phyloP scores from a whole-genome alignment of 2,797 vertebrate genomes.

The Cyprinella venusta region DNA sequence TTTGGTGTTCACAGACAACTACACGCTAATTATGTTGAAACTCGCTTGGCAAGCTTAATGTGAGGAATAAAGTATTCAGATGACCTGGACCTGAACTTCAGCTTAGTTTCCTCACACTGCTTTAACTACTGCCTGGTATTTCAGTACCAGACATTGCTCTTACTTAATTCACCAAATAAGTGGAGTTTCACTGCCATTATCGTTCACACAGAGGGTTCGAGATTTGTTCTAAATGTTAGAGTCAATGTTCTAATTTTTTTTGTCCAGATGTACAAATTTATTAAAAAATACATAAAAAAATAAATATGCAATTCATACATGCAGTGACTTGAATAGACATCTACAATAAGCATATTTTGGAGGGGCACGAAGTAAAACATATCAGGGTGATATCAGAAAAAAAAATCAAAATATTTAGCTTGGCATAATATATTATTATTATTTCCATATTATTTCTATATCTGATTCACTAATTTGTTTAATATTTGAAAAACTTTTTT shows the following conservation, averaged over 20 bases:
- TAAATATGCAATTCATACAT: background rate
- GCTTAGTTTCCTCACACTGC: conserved; percentile 8
- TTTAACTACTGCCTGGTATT: background rate
- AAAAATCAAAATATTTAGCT: background rate
- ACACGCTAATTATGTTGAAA: conserved; percentile 30
- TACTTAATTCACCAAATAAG: background rate
- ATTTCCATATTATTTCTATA: too few species aligned
- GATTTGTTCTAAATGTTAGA: background rate
- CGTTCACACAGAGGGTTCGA: background rate
- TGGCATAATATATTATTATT: background rate
- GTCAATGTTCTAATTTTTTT: background rate
- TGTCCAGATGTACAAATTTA: background rate
- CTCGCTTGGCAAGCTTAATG: conserved; percentile 8
- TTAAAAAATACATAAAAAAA: background rate
- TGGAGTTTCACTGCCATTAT: background rate
- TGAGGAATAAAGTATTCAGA: conserved; percentile 13
- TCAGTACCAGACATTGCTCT: background rate
- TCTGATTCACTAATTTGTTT: background rate
- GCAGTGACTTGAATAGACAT: background rate
- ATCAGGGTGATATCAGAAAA: background rate
- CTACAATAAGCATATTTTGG: background rate
- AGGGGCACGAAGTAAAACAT: background rate
- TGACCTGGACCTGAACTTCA: conserved; percentile 41
- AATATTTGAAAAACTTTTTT: background rate
- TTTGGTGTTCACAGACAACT: conserved; percentile 17